phyloP scores from a whole-genome alignment of 2,113 vertebrate genomes.

The Pollimyrus isidori region DNA sequence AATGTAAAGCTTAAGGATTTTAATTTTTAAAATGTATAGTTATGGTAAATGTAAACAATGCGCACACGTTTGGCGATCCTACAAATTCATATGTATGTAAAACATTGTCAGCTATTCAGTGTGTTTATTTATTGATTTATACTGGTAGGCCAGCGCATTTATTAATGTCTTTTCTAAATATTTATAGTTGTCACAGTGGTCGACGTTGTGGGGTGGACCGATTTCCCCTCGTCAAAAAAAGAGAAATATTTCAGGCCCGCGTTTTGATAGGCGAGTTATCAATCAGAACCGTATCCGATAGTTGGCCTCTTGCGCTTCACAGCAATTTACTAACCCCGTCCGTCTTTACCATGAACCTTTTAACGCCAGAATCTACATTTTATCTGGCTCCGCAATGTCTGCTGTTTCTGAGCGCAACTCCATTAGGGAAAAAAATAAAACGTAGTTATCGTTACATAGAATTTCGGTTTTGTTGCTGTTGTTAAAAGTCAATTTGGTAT shows the following conservation, averaged over 20 bases:
- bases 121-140: slow-evolving; percentile 2
- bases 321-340: slow-evolving; percentile 68
- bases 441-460: not conserved
- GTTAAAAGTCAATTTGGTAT: not conserved
- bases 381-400: slow-evolving; percentile 77
- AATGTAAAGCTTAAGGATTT: not conserved
- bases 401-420: slow-evolving; percentile 62
- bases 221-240: not conserved
- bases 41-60: not conserved
- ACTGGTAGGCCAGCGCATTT: not conserved
- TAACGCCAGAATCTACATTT: slow-evolving; percentile 80
- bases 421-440: not conserved
- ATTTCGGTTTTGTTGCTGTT: not conserved
- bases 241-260: slow-evolving; percentile 10
- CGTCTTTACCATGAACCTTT: slow-evolving; percentile 69
- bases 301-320: slow-evolving; percentile 25
- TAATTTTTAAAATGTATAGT: not conserved
- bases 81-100: not conserved
- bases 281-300: slow-evolving; percentile 37
- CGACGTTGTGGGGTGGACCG: not conserved
- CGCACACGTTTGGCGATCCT: not conserved
- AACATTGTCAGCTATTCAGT: not conserved
- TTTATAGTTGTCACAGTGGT: slow-evolving; percentile 11
- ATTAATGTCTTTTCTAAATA: not conserved
- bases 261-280: slow-evolving; percentile 44